phyloP scores from a whole-genome alignment of 2,113 vertebrate genomes.

The Murina feae region DNA sequence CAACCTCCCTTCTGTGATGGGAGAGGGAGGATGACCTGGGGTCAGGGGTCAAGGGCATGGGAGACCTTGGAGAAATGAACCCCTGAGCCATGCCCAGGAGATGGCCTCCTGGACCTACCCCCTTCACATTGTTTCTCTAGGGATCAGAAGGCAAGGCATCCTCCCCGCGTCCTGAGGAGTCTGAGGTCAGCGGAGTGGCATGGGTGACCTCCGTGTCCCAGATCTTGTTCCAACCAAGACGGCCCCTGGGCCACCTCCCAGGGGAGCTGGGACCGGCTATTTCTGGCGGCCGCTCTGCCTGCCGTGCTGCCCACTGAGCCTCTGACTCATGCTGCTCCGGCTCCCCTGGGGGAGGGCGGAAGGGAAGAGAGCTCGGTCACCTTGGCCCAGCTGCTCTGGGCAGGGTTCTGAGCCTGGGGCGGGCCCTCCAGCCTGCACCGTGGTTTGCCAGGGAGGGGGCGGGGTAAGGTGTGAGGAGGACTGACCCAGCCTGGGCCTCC shows the following conservation, averaged over 20 bases:
- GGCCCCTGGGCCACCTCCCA: slow-evolving; percentile 32
- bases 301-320: slow-evolving; percentile 16
- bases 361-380: neutral
- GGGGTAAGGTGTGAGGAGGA: neutral
- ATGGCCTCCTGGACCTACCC: neutral
- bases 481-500: neutral
- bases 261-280: slow-evolving; percentile 45
- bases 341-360: neutral
- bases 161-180: neutral
- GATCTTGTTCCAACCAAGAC: neutral
- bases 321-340: slow-evolving; percentile 56
- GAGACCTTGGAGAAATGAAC: neutral
- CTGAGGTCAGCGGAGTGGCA: neutral
- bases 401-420: neutral
- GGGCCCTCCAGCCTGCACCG: neutral
- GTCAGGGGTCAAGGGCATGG: neutral
- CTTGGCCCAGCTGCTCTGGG: slow-evolving; percentile 38
- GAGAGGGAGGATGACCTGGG: neutral
- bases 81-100: neutral
- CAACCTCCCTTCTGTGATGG: neutral
- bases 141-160: neutral
- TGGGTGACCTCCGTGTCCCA: neutral
- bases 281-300: neutral
- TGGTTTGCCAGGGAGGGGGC: neutral
- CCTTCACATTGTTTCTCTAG: neutral